Evolutionary conservation across 2,888 invertebrate genomes (phyloP), one percentile per base, ranked within the genome.

Genomic region (Aporophyla nigra): DNA sequence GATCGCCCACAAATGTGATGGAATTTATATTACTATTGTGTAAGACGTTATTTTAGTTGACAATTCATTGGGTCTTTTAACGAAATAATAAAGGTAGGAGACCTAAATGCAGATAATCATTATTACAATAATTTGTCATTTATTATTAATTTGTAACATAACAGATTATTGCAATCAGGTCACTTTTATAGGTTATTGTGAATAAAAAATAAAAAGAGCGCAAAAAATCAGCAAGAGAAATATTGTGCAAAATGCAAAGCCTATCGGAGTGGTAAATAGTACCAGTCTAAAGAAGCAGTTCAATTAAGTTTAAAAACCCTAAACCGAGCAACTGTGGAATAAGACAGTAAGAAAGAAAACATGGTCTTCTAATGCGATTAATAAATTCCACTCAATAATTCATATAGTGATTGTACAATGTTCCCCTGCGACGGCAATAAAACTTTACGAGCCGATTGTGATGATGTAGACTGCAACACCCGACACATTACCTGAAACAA

Each of bases 401-500:
- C n/a, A 1, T 54, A 12, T 7, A 14, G 7, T 46, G 16, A 53
- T 40, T 43, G 40, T 27, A n/a, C 0, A 72, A 46, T 1, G 1
- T 46, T 71, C 12, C 9, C 14, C 56, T 16, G 33, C 9, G 9
- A 72, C 33, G 2, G 2, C n/a, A 14, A 19, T 24, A 5, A 56
- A 74, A 24, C 33, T 68, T 27, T 12, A 67, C 16, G 19, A 79
- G 43, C 12, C 24, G 2, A 21, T 58, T 24, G 43, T 19, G 24
- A 27, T 19, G 19, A 56, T 71, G 10, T n/a, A 43, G 27, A 46
- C 24, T 16, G 27, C 46, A 14, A 56, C 21, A 27, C 21, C 0
- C n/a, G 33, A 33, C 43, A 63, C 33, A 27, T 62, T 83, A 83
- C 83, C 83, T 83, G 84, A 65, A 83, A 86, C 86, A 78, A 83